Percentiles rank a stretch among this genome's conserved stretches.
These are phyloP conservation scores for Gasteruption jaculator DNA, from an alignment of 2,888 invertebrate genomes.

Conservation along the genomic window DNA sequence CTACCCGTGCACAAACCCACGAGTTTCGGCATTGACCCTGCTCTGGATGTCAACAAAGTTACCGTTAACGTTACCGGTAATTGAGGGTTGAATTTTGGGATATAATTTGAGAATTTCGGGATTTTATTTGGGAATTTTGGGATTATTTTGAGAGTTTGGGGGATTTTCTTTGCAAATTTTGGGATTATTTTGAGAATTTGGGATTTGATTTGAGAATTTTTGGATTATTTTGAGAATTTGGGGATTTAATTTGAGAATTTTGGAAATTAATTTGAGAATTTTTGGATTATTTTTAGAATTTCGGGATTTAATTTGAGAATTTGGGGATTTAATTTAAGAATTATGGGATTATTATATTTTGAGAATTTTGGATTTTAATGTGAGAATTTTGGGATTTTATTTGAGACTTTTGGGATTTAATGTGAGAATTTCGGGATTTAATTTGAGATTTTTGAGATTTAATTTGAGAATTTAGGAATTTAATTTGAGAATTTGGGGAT, in stretches of 20 bases:
- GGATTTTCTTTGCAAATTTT: constrained; percentile 1
- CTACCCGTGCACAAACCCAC: constrained; percentile 60
- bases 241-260: neutral
- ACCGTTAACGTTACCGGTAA: constrained; percentile 54
- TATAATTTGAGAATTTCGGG: neutral
- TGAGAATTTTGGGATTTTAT: neutral
- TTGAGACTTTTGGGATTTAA: neutral
- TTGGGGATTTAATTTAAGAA: neutral
- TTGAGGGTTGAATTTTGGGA: constrained; percentile 12
- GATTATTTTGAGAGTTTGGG: neutral
- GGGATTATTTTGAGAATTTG: neutral
- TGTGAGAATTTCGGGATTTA: neutral
- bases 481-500: neutral
- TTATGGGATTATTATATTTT: neutral
- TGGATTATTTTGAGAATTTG: neutral
- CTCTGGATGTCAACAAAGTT: constrained; percentile 50
- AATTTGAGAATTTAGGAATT: neutral
- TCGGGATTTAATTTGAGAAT: neutral
- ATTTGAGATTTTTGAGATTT: neutral
- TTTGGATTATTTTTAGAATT: neutral
- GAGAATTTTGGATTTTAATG: neutral
- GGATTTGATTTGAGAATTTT: neutral
- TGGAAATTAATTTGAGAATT: neutral
- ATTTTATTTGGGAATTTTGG: neutral
- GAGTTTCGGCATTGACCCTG: constrained; percentile 56